Conservation (phyloP, 2,888 invertebrate genomes). For the Cephus rjabovi region DNA sequence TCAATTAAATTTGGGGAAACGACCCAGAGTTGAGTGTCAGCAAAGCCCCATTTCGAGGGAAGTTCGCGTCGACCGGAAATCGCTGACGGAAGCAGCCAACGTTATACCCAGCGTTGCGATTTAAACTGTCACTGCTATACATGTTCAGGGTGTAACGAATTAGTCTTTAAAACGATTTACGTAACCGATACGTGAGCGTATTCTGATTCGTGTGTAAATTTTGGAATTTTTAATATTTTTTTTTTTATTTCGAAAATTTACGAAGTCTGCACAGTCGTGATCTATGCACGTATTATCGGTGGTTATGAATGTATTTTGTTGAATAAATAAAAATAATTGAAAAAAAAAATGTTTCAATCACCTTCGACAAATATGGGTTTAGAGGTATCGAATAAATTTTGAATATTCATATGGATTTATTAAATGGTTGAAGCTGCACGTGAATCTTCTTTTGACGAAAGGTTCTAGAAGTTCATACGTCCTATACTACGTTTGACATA, state of each 20-base stretch:
- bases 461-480: too few species aligned
- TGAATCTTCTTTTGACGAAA: too few species aligned
- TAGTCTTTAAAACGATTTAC: not conserved
- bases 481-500: too few species aligned
- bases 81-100: constrained; percentile 30
- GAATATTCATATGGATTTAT: too few species aligned
- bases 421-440: too few species aligned
- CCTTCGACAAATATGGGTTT: not conserved
- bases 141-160: not conserved
- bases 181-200: too few species aligned
- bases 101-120: not conserved
- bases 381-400: too few species aligned
- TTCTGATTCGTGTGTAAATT: not conserved
- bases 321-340: not conserved
- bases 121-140: not conserved
- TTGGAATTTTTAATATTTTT: not conserved
- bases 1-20: not conserved
- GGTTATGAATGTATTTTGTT: too few species aligned
- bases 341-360: not conserved
- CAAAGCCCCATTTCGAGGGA: constrained; percentile 17
- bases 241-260: not conserved
- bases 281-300: too few species aligned
- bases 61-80: constrained; percentile 41
- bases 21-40: not conserved
- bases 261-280: not conserved